These are phyloP conservation scores for Eristalinus sepulchralis DNA, from an alignment of 2,888 invertebrate genomes.

Conservation along the genomic window DNA sequence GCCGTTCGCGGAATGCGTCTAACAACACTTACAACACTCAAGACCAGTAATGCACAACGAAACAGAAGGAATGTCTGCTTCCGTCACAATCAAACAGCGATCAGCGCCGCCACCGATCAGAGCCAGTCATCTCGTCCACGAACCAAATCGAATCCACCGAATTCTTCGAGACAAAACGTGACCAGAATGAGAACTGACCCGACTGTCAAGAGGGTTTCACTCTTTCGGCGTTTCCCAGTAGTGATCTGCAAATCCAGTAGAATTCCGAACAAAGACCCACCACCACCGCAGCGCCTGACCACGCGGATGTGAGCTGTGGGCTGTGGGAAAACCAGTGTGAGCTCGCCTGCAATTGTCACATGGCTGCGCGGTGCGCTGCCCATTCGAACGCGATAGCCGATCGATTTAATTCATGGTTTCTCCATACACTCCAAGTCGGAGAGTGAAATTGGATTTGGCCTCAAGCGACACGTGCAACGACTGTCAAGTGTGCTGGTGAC, in stretches of 20 bases:
- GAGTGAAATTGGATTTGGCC: conserved; percentile 57
- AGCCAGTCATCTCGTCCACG: background rate
- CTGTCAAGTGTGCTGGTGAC: conserved; percentile 15
- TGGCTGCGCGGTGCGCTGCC: background rate
- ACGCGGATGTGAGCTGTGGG: conserved; percentile 4
- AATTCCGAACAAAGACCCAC: background rate
- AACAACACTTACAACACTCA: background rate
- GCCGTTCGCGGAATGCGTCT: background rate
- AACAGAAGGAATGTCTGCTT: background rate
- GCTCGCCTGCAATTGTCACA: conserved; percentile 6
- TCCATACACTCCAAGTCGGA: conserved; percentile 13
- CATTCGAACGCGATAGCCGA: conserved; percentile 1
- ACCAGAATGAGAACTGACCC: background rate
- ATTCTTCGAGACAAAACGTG: background rate
- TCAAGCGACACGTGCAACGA: conserved; percentile 41
- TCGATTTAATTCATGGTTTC: conserved; percentile 57
- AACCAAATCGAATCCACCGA: background rate
- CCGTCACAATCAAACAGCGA: background rate
- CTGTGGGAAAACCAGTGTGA: conserved; percentile 5
- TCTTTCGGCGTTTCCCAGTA: background rate
- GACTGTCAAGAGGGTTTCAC: background rate
- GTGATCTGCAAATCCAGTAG: background rate
- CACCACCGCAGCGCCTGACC: background rate
- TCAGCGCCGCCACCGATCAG: background rate
- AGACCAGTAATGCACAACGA: background rate